Base-by-base conservation (phyloP, 2,113 vertebrate species). In the Periophthalmodon schlosseri region DNA sequence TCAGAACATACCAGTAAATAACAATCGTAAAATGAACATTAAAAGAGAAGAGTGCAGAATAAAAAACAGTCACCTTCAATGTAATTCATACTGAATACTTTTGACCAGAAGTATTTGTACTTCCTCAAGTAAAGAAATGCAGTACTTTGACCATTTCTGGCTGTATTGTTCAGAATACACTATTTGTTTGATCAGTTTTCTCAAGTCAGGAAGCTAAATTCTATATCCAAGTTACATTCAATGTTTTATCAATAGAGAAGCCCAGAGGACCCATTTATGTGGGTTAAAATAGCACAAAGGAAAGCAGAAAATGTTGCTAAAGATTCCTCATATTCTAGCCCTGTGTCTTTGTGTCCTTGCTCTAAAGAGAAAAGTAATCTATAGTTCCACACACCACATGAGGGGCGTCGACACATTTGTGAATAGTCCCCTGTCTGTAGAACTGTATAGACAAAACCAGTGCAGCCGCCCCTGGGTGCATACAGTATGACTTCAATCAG, bases 391-490 rank as follows among this genome's bases (percentile, higher is more conserved):
- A 66, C 15, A 18, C 57, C 64, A 47, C 39, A 64, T 74, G 68
- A 36, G 21, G 64, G 44, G 71, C 66, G 71, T 58, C 70, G 58
- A 76, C 76, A 50, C 28, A 68, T 77, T 69, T 73, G 73, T 73
- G 60, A 56, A 76, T 52, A 60, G 39, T n/a, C 80, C 61, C 69
- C 71, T 68, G 75, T 81, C 52, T 72, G 74, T 69, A 23, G 77
- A 85, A 83, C 77, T 76, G 73, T 39, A 13, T 46, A 36, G 69
- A 54, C 13, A 68, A 83, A 80, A 87, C 77, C 70, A 71, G 85
- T 79, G 69, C 52, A 64, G 70, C 57, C 34, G 21, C 20, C 14
- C 52, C 70, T 80, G 68, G 69, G 33, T 68, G 23, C 39, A 68
- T 60, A 21, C 50, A 21, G 81, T 77, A 74, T 73, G 72, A 73